phyloP scores from a whole-genome alignment of 2,113 vertebrate genomes.

The Salvelinus sp. region DNA sequence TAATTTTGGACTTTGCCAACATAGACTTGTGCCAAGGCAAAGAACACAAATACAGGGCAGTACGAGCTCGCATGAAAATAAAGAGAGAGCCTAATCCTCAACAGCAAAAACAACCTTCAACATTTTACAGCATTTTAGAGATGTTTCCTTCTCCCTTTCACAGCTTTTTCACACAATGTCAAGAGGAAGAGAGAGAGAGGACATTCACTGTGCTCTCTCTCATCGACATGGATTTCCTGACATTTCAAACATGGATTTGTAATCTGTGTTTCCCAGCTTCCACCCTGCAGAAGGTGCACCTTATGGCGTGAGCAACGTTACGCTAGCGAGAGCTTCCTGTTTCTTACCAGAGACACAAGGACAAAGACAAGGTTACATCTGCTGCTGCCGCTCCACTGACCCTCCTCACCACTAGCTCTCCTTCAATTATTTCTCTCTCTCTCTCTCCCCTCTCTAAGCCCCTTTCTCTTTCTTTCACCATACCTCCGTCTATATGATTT shows the following conservation, averaged over 20 bases:
- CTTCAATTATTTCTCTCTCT: background rate
- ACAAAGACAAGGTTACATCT: slow-evolving; percentile 37
- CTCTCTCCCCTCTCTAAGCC: background rate
- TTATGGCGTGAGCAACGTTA: slow-evolving; percentile 30
- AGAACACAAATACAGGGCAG: no score
- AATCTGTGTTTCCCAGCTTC: slow-evolving; percentile 1
- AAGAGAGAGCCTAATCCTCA: no score
- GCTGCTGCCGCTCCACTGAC: background rate
- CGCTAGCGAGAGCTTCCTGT: slow-evolving; percentile 11
- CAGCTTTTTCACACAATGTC: background rate
- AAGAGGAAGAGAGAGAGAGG: background rate
- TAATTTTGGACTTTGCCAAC: no score
- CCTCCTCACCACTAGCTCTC: slow-evolving; percentile 3
- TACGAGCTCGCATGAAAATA: no score
- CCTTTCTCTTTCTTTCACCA: no score
- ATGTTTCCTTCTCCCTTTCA: no score
- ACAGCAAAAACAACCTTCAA: no score
- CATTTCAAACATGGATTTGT: background rate
- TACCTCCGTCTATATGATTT: no score
- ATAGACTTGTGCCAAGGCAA: no score
- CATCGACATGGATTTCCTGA: background rate
- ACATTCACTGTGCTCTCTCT: no score
- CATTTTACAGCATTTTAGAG: no score
- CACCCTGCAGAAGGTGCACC: slow-evolving; percentile 27
- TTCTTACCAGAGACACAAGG: slow-evolving; percentile 22